Conservation (phyloP, 1,140 invertebrate genomes). For the Drosophila tsacasi region DNA sequence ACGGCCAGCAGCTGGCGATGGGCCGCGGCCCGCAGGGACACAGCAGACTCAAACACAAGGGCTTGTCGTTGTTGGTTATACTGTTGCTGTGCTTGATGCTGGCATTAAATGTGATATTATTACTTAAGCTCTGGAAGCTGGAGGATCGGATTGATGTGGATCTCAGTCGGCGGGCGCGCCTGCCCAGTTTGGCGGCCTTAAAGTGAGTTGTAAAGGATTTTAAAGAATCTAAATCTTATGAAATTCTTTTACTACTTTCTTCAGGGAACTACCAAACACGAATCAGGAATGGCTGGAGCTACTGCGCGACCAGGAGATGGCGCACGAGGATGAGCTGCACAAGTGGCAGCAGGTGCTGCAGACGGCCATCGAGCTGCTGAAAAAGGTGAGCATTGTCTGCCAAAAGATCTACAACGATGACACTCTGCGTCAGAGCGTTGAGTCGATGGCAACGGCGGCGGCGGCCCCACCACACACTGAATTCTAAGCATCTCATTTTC, state of each 20-base stretch:
- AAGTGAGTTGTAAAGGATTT: conserved; percentile 48
- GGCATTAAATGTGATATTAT: conserved; percentile 91
- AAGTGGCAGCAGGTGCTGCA: conserved; percentile 92
- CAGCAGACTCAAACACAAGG: conserved; percentile 61
- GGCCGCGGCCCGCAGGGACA: conserved; percentile 43
- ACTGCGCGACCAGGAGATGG: conserved; percentile 90
- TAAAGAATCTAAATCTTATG: not conserved
- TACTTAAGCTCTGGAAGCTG: conserved; percentile 92
- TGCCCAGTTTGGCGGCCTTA: conserved; percentile 69
- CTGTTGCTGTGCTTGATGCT: conserved; percentile 89
- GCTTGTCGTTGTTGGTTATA: conserved; percentile 87
- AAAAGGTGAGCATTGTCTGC: conserved; percentile 87
- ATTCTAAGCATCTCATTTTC: conserved; percentile 65
- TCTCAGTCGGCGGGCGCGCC: conserved; percentile 83
- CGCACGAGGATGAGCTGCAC: conserved; percentile 91
- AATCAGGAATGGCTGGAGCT: conserved; percentile 92
- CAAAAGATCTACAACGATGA: conserved; percentile 76
- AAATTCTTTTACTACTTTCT: not conserved
- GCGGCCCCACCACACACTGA: conserved; percentile 49
- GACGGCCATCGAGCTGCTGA: conserved; percentile 88
- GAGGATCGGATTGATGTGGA: conserved; percentile 86
- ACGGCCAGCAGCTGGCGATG: conserved; percentile 39
- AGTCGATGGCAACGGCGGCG: conserved; percentile 47
- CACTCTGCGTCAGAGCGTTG: conserved; percentile 73
- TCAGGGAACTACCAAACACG: conserved; percentile 87